Conservation (phyloP, 2,888 invertebrate genomes). For the Noctua fimbriata region DNA sequence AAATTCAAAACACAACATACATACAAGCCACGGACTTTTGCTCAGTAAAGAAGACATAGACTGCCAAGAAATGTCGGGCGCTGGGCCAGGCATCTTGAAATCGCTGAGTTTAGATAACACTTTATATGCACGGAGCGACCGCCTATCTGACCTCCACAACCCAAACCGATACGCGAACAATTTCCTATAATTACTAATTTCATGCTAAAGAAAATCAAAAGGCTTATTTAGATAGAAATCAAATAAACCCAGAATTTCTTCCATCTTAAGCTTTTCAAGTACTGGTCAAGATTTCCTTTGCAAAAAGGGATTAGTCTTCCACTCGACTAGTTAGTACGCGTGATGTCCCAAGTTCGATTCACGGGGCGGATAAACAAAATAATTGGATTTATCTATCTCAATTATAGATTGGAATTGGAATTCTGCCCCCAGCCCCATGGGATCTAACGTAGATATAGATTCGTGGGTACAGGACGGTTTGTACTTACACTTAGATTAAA, state of each 20-base stretch:
- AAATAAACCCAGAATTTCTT: not conserved
- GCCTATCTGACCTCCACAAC: not conserved
- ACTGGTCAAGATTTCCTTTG: slow-evolving; percentile 10
- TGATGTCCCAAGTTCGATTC: slow-evolving; percentile 35
- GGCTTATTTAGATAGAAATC: not conserved
- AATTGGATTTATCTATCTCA: slow-evolving; percentile 62
- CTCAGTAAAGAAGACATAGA: slow-evolving; percentile 34
- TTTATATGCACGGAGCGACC: slow-evolving; percentile 9
- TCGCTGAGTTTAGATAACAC: slow-evolving; percentile 44
- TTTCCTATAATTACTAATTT: slow-evolving; percentile 1
- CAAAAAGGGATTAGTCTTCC: slow-evolving; percentile 32
- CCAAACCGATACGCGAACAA: not conserved
- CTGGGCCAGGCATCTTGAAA: slow-evolving; percentile 51
- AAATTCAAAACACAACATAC: slow-evolving; percentile 29
- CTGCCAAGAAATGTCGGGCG: slow-evolving; percentile 66
- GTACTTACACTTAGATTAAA: not conserved
- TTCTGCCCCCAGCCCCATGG: slow-evolving; percentile 27
- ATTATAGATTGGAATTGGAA: slow-evolving; percentile 49
- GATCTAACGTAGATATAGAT: slow-evolving; percentile 21
- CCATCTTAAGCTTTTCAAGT: not conserved
- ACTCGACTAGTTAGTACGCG: not conserved
- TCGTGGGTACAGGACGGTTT: not conserved
- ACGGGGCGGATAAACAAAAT: slow-evolving; percentile 50
- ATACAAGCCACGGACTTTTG: slow-evolving; percentile 7
- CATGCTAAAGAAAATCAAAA: not conserved